Evolutionary conservation across 2,797 vertebrate genomes (phyloP).

Genomic region (Gila robusta): DNA sequence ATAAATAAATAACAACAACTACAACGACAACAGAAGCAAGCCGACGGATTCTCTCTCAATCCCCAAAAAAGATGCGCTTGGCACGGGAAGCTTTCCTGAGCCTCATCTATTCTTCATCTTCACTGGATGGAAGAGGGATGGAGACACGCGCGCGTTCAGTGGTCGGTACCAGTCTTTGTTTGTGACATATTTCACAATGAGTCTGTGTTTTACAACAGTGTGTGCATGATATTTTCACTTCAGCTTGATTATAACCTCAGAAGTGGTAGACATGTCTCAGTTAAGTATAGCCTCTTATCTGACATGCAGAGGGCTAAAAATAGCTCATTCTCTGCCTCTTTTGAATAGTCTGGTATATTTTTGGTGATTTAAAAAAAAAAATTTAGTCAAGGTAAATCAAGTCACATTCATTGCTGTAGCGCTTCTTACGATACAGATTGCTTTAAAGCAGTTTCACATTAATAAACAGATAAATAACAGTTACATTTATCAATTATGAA

Average conservation of each 20-base stretch:
- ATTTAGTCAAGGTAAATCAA: neutral
- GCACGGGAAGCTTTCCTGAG: constrained; percentile 23
- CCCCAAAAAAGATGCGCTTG: constrained; percentile 5
- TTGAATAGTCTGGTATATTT: neutral
- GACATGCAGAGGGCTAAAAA: constrained; percentile 36
- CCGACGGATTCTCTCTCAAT: neutral
- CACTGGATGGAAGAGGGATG: constrained; percentile 52
- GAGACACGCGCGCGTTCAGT: constrained; percentile 36
- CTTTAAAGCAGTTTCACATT: neutral
- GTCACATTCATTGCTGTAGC: neutral
- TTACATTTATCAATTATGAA: neutral
- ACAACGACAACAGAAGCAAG: neutral
- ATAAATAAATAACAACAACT: neutral
- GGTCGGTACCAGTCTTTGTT: constrained; percentile 51
- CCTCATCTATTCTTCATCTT: constrained; percentile 47
- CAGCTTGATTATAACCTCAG: neutral
- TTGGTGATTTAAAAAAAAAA: neutral
- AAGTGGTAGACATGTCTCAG: neutral
- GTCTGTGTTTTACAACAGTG: neutral
- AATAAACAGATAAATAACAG: neutral
- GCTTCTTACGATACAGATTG: neutral
- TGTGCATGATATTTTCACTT: neutral
- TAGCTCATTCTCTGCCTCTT: constrained; percentile 21
- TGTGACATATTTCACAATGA: neutral
- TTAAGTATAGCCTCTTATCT: neutral